Evolutionary conservation across 1,140 invertebrate genomes (phyloP).

Genomic region (Choristoneura fumiferana): DNA sequence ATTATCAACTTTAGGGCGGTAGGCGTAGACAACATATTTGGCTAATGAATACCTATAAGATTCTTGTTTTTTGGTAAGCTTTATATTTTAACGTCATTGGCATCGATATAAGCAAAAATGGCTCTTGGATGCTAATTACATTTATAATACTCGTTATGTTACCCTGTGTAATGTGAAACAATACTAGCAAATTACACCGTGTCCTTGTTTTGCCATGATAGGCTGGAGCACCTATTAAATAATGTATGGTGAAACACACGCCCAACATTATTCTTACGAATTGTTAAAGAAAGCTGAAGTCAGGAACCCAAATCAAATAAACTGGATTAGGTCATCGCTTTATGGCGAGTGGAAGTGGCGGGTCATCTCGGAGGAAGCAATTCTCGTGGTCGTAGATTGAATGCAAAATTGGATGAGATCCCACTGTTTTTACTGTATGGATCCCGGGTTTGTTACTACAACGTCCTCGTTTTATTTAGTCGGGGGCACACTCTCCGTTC

Average conservation of each 20-base stretch:
- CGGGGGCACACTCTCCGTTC: conserved; percentile 45
- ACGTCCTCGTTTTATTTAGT: conserved; percentile 58
- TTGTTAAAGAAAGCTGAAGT: conserved; percentile 50
- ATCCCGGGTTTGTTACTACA: conserved; percentile 47
- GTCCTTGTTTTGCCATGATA: too few relatives aligned
- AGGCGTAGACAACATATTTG: too few relatives aligned
- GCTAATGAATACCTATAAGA: too few relatives aligned
- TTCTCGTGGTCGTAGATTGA: conserved; percentile 73
- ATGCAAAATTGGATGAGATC: conserved; percentile 76
- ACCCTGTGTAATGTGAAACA: too few relatives aligned
- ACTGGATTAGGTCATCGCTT: conserved; percentile 72
- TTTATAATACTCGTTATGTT: too few relatives aligned
- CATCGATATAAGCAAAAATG: too few relatives aligned
- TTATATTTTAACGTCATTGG: too few relatives aligned
- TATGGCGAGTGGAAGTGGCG: conserved; percentile 64
- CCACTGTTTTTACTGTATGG: conserved; percentile 67
- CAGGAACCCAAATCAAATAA: conserved; percentile 70
- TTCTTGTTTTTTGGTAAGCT: too few relatives aligned
- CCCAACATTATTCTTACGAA: conserved; percentile 42
- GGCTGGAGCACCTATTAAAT: too few relatives aligned
- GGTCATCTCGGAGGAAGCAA: conserved; percentile 73
- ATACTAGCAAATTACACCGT: too few relatives aligned
- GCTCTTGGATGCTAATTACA: too few relatives aligned
- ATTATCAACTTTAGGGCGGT: too few relatives aligned
- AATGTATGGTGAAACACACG: conserved; percentile 6